Percentiles rank a stretch among this genome's conserved stretches.
These are phyloP conservation scores for Manacus vitellinus DNA, from an alignment of 2,113 vertebrate genomes.

Conservation along the genomic window DNA sequence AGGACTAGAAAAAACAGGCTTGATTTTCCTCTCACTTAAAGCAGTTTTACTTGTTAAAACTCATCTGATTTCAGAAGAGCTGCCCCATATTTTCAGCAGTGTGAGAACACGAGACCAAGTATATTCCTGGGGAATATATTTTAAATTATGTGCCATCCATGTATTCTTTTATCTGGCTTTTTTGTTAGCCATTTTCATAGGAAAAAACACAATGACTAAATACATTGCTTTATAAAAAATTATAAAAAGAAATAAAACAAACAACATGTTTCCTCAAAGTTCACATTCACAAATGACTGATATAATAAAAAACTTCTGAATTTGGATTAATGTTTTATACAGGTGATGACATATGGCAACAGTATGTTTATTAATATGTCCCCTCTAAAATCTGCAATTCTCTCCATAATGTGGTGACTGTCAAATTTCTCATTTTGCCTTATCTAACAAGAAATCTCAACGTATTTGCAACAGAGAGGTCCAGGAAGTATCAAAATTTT, in stretches of 20 bases:
- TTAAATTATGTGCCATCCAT: neutral
- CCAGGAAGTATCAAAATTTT: neutral
- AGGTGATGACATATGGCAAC: neutral
- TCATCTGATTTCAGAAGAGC: neutral
- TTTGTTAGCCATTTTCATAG: neutral
- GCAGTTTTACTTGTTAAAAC: neutral
- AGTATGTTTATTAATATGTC: neutral
- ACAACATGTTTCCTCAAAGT: neutral
- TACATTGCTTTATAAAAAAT: neutral
- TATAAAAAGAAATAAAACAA: neutral
- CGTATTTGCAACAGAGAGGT: neutral
- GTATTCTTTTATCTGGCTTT: neutral
- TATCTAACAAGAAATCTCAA: neutral
- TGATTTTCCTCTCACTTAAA: constrained; percentile 19
- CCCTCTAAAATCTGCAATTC: neutral
- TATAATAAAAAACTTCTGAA: neutral
- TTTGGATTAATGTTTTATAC: neutral
- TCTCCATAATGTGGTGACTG: neutral
- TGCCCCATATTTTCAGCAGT: neutral
- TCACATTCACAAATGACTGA: neutral
- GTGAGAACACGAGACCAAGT: neutral
- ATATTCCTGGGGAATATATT: neutral
- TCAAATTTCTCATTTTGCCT: neutral
- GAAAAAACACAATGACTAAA: neutral
- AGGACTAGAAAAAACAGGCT: neutral